Conservation (phyloP, 2,888 invertebrate species). For the Hemaris fuciformis region DNA sequence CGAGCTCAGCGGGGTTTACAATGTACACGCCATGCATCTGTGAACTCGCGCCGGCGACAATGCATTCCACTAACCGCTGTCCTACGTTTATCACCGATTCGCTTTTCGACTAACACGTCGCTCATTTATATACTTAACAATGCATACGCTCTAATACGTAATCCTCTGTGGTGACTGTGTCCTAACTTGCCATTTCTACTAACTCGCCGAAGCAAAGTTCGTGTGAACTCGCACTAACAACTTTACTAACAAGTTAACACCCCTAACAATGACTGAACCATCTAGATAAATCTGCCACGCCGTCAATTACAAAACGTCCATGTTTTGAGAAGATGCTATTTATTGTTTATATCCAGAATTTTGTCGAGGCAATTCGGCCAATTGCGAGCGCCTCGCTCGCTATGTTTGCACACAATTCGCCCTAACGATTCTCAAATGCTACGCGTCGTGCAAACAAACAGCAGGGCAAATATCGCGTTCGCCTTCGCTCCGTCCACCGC, state of each 20-base stretch:
- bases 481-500: conserved; percentile 38
- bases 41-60: conserved; percentile 83
- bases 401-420: conserved; percentile 72
- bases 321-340: conserved; percentile 70
- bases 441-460: conserved; percentile 73
- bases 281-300: conserved; percentile 74
- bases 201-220: conserved; percentile 69
- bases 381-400: conserved; percentile 64
- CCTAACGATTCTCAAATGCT: conserved; percentile 79
- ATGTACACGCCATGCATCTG: conserved; percentile 90
- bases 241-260: conserved; percentile 77
- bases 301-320: conserved; percentile 77
- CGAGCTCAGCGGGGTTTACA: conserved; percentile 84
- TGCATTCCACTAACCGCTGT: conserved; percentile 76
- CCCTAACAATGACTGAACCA: conserved; percentile 79
- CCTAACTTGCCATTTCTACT: conserved; percentile 67
- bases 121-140: conserved; percentile 58
- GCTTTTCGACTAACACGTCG: conserved; percentile 57
- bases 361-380: conserved; percentile 69
- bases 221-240: conserved; percentile 74
- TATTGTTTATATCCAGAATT: conserved; percentile 73
- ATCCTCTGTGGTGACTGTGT: conserved; percentile 67
- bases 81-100: conserved; percentile 50
- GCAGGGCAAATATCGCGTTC: conserved; percentile 62
- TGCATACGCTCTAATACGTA: conserved; percentile 64